Evolutionary conservation across 30 jellyfish, hydroid and myxozoan genomes (phyloP), one percentile per base, ranked within the genome.

Genomic region (Rhopilema esculentum): DNA sequence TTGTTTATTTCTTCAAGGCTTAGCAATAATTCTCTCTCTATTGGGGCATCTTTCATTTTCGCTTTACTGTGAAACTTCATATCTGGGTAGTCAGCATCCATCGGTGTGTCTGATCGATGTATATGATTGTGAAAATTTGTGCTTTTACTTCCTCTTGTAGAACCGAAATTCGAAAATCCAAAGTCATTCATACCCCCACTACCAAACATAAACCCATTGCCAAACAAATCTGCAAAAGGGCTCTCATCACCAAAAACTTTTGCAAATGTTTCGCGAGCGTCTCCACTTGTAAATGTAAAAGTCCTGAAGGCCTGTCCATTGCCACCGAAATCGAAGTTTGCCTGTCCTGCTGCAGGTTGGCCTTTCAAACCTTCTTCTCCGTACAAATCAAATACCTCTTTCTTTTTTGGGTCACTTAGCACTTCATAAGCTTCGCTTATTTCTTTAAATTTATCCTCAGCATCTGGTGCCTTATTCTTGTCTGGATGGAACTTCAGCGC

Each of bases 401-500:
- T 72, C 82, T 96, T 91, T 22, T 88, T 72, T 48, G 73, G 80
- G 70, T 96, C 98, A 83, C 96, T 79, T 25, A 96, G 80, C 17
- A 96, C 99, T 71, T 96, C 99, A 52, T 96, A 96, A 28, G 99
- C 99, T 75, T 91, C 98, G 17, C 98, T 79, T 19, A 96, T 84
- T 28, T 96, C 99, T 88, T 96, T 96, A 65, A 96, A 96, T 65
- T 91, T 96, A 12, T 91, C 97, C 49, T 75, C 99, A 63, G 99
- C 99, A 23, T 88, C 99, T 18, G 97, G 96, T 1, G 83, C 75
- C 32, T 87, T 91, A 84, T 96, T 96, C 52, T 91, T 91, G 87
- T 96, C 99, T 16, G 99, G 99, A 88, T 95, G 98, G 86, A 76
- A 91, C 83, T 95, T 91, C 75, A 95, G 71, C 27, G 99, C 99